Base-by-base conservation (phyloP, 2,888 invertebrate species). In the Masnerella sp. region DNA sequence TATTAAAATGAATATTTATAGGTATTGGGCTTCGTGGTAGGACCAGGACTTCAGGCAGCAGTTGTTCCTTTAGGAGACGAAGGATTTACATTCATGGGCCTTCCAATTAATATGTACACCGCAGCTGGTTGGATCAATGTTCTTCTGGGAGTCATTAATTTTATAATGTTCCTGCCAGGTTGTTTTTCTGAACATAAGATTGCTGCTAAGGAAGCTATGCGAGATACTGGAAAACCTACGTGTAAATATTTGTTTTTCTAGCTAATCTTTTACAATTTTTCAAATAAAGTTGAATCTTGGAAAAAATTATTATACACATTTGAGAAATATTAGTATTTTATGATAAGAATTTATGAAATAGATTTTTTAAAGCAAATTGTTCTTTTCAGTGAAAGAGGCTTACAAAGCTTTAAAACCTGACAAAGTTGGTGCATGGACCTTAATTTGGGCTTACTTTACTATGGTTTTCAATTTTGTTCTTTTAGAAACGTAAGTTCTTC, bases 391-490 rank as follows among this genome's bases (percentile, higher is more conserved):
- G 84, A 91, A 92, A 79, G 94, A 94, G 81, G 92, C 93, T 0
- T 91, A 94, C 90, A 92, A 92, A 80, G 85, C 89, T n/a, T 88
- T 90, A 43, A 93, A 93, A 82, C 93, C 94, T 0, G 94, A 95
- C 86, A 91, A 92, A 85, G 83, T 94, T 51, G 92, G 93, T 65
- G 91, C 93, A 38, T 94, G 94, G 93, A 93, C 93, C n/a, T 88
- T 96, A 72, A 92, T 96, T 76, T 89, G 90, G 38, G 93, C 95
- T 8, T 96, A 96, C 87, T 95, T 95, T 86, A 92, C 95, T 76
- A 89, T 95, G 77, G 94, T 94, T 56, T 95, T 95, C 86, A 95
- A 95, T 89, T 96, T 96, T 88, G 95, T 96, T 80, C 89, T 96
- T 68, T 89, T 96, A 78, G 96, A 96, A 90, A 95, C 95, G 89